Evolutionary conservation across 2,888 invertebrate species (phyloP).

Genomic region (Neria commutata): DNA sequence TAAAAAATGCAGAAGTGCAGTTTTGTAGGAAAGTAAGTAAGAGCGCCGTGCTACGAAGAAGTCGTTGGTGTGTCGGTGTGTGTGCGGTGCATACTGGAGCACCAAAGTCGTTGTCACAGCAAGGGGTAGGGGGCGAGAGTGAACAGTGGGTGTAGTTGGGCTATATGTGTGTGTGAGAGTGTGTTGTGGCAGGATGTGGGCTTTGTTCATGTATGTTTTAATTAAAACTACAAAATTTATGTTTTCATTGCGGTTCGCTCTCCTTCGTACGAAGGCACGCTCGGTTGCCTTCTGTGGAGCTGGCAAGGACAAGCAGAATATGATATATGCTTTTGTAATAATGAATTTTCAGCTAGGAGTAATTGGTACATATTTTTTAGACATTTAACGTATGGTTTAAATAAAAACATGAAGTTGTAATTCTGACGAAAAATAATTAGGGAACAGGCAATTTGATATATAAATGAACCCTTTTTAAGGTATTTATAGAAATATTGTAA

Average conservation of each 20-base stretch:
- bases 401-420: too few relatives aligned
- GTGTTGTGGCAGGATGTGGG: conserved; percentile 14
- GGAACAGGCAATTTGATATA: too few relatives aligned
- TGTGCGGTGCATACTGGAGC: neutral
- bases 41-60: neutral
- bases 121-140: neutral
- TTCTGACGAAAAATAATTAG: too few relatives aligned
- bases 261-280: too few relatives aligned
- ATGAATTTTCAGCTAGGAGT: too few relatives aligned
- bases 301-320: too few relatives aligned
- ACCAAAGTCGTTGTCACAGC: neutral
- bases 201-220: conserved; percentile 36
- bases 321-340: too few relatives aligned
- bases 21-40: conserved; percentile 18
- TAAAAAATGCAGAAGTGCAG: conserved; percentile 13
- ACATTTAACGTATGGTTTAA: too few relatives aligned
- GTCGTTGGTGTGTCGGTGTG: neutral
- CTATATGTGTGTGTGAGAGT: conserved; percentile 11
- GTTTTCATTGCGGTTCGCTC: conserved; percentile 29
- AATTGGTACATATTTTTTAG: too few relatives aligned
- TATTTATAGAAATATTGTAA: too few relatives aligned
- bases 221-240: conserved; percentile 52
- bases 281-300: too few relatives aligned
- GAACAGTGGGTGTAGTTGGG: neutral
- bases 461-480: too few relatives aligned